Conservation (phyloP, 2,888 invertebrate genomes). For the Folsomia candida region DNA sequence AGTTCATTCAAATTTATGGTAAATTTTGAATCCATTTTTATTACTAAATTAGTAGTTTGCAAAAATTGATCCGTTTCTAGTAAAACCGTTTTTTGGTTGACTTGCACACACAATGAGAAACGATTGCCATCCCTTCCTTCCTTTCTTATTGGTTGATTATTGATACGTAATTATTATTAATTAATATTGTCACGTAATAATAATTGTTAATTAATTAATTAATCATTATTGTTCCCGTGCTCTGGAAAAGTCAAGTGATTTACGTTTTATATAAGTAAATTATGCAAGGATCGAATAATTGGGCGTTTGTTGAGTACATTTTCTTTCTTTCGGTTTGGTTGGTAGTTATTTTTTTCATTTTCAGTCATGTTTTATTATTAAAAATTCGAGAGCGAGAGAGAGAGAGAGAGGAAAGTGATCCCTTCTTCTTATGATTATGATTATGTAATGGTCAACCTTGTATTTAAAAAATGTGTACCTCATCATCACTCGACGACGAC, state of each 20-base stretch:
- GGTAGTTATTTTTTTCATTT: conserved; percentile 5
- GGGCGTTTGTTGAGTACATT: background rate
- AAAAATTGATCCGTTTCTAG: too few relatives aligned
- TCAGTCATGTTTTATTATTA: too few relatives aligned
- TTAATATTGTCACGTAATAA: conserved; percentile 4
- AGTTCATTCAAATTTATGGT: too few relatives aligned
- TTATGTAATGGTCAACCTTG: too few relatives aligned
- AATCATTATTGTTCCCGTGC: conserved; percentile 7
- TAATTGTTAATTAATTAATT: conserved; percentile 7
- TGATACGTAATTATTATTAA: too few relatives aligned
- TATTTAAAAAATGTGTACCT: background rate
- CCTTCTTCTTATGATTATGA: background rate
- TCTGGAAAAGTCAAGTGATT: conserved; percentile 16
- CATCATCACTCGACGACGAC: background rate
- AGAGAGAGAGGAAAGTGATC: conserved; percentile 5
- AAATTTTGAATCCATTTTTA: too few relatives aligned
- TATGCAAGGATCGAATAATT: conserved; percentile 16
- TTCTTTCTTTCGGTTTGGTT: background rate
- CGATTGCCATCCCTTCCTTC: too few relatives aligned
- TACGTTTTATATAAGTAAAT: conserved; percentile 21
- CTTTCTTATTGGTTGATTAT: too few relatives aligned
- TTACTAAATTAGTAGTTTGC: too few relatives aligned
- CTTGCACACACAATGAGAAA: too few relatives aligned
- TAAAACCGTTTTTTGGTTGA: too few relatives aligned
- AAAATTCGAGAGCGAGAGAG: too few relatives aligned